Base-by-base conservation (phyloP, 2,888 invertebrate species). In the Maniola hyperantus region DNA sequence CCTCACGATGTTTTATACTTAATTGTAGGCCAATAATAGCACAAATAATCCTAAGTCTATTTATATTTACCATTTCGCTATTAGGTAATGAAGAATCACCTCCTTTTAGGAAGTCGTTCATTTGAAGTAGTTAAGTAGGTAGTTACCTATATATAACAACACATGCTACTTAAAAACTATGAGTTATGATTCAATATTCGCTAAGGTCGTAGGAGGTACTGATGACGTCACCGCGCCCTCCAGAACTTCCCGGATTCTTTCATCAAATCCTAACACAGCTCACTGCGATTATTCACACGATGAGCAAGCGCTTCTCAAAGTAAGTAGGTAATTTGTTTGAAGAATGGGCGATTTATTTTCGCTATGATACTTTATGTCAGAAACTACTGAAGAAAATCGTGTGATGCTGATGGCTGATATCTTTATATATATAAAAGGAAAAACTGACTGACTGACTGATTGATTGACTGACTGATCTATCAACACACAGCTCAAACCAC, bases 281-380 rank as follows among this genome's bases (percentile, higher is more conserved):
- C 73, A 76, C 73, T 85, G 83, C 85, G 84, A 89, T 89, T 86
- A 89, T 90, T 90, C 90, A 89, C 90, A 90, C 88, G 85, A 83
- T 81, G 77, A 72, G 70, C 66, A 75, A 74, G 72, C 42, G 82
- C 51, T 77, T 42, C 83, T 80, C 87, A 90, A 91, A 83, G 71
- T 83, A 76, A 77, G 59, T 2, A 8, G 5, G 36, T 13, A 15
- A 6, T 44, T 44, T 13, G 5, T 46, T 46, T 44, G 10, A 6
- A 46, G 7, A 11, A 2, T 11, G 10, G 39, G 0, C 11, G 11
- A 39, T 39, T n/a, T 10, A 4, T 26, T 26, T 26, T 39, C 39
- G 11, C 39, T 39, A 10, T 10, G 10, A 39, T 39, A 39, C 26
- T 26, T 26, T 26, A 46, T 7, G 46, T 46, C 15, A n/a, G n/a